These are phyloP conservation scores for Platycercus adscitus DNA, from an alignment of 2,113 vertebrate species.

Conservation along the genomic window DNA sequence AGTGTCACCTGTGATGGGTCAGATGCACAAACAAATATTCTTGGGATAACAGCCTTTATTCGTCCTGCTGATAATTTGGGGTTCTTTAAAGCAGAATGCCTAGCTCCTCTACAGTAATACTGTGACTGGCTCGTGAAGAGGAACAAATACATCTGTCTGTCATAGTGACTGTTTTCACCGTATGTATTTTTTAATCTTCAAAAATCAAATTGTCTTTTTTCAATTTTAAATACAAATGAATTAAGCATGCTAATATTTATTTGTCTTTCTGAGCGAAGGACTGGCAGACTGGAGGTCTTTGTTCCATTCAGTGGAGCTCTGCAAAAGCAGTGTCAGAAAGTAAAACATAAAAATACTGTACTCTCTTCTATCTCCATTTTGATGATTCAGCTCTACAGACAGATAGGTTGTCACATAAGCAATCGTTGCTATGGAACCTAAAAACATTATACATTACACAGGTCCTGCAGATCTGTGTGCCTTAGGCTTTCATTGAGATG, in stretches of 20 bases:
- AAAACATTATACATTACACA: background rate
- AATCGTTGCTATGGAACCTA: background rate
- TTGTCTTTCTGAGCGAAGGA: background rate
- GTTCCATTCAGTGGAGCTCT: background rate
- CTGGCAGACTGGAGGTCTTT: background rate
- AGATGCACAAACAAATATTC: background rate
- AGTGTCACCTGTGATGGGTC: background rate
- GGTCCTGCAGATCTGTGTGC: background rate
- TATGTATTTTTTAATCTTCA: background rate
- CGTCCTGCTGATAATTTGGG: background rate
- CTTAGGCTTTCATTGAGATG: background rate
- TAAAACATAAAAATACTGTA: background rate
- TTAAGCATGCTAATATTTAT: background rate
- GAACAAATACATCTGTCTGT: background rate
- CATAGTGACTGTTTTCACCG: background rate
- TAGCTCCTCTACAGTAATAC: background rate
- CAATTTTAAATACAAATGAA: background rate
- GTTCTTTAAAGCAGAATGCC: background rate
- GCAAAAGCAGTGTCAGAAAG: background rate
- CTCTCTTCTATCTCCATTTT: background rate
- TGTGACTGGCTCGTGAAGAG: background rate
- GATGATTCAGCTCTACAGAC: background rate
- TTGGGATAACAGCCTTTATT: background rate
- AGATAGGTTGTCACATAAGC: background rate
- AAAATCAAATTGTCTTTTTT: background rate